A percentile compares a stretch with the other conserved stretches of the same genome.
Conservation (phyloP, 2,888 invertebrate species). For the Drymonia ruficornis region DNA sequence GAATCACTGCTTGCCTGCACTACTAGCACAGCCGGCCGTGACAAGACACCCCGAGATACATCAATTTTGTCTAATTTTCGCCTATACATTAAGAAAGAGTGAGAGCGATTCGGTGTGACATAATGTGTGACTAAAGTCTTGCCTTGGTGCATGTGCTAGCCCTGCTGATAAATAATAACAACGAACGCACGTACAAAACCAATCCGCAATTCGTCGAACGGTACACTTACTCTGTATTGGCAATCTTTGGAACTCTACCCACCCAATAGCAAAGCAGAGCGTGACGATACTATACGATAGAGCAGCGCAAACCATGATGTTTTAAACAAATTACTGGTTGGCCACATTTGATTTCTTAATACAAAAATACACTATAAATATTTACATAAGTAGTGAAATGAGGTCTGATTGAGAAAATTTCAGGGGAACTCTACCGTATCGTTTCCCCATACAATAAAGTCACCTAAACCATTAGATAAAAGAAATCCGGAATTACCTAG, state of each 20-base stretch:
- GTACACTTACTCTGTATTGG: neutral
- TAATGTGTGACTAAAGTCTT: no score
- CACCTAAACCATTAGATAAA: no score
- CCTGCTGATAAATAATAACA: neutral
- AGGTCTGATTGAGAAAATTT: neutral
- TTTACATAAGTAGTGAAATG: neutral
- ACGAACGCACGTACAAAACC: constrained; percentile 1
- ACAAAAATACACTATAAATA: neutral
- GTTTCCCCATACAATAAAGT: neutral
- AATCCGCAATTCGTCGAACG: neutral
- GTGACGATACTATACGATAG: constrained; percentile 4
- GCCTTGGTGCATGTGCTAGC: no score
- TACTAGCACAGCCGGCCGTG: no score
- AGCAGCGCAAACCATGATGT: neutral
- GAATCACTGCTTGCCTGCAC: no score
- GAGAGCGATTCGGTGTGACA: no score
- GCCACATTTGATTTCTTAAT: constrained; percentile 1
- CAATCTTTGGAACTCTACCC: neutral
- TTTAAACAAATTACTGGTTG: neutral
- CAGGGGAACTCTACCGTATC: neutral
- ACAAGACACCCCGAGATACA: no score
- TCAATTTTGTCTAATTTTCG: no score
- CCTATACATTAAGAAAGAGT: no score
- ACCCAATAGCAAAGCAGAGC: constrained; percentile 5
- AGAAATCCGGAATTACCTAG: no score